These are phyloP conservation scores for Simalia tracyae DNA, from an alignment of 2,797 vertebrate species.

Conservation along the genomic window DNA sequence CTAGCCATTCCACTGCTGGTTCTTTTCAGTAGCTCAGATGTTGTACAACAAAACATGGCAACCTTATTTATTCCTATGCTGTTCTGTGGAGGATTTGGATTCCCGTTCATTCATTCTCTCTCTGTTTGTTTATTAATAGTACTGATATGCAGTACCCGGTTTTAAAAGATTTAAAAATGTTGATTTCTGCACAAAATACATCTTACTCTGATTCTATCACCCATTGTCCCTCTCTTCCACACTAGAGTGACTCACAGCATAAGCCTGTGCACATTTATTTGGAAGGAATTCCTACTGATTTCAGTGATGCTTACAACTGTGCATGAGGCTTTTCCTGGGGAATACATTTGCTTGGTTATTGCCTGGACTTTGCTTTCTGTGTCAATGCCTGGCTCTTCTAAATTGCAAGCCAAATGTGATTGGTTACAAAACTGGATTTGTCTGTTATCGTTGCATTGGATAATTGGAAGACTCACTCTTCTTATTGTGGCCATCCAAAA, in stretches of 20 bases:
- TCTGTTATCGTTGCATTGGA: too few species aligned
- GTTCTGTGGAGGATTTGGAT: not conserved
- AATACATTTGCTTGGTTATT: too few species aligned
- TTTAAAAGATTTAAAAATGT: not conserved
- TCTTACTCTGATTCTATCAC: not conserved
- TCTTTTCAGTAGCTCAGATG: not conserved
- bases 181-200: not conserved
- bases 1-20: not conserved
- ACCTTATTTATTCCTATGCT: constrained; percentile 4
- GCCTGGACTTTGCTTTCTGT: too few species aligned
- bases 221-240: not conserved
- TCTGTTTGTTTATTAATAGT: not conserved
- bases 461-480: too few species aligned
- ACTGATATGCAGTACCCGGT: not conserved
- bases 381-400: too few species aligned
- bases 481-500: too few species aligned
- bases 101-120: not conserved
- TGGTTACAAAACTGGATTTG: too few species aligned
- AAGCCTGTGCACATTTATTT: not conserved
- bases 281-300: not conserved
- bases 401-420: too few species aligned
- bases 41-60: not conserved
- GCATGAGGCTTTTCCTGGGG: not conserved
- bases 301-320: not conserved
- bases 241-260: not conserved